phyloP scores from a whole-genome alignment of 2,797 vertebrate genomes.

The Xenopus petersii region DNA sequence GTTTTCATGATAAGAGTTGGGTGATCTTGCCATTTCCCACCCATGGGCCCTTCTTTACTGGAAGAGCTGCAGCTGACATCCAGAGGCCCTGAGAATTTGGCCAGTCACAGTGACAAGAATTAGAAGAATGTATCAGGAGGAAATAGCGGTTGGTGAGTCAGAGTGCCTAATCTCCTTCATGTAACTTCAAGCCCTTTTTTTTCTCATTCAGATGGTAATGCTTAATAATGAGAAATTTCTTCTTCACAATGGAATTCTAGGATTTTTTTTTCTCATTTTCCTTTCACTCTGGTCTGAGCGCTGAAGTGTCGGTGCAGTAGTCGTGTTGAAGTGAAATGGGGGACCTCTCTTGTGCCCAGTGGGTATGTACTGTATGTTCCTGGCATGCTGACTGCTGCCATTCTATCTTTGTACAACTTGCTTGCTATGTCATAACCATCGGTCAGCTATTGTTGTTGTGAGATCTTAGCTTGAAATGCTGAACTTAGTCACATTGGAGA shows the following conservation, averaged over 20 bases:
- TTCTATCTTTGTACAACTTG: too few species aligned
- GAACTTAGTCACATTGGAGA: too few species aligned
- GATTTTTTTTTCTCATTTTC: neutral
- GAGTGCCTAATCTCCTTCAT: conserved; percentile 65
- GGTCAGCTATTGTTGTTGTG: too few species aligned
- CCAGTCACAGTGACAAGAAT: conserved; percentile 75
- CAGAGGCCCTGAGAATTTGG: conserved; percentile 72
- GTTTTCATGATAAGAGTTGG: conserved; percentile 5
- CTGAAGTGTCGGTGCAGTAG: too few species aligned
- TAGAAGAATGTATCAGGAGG: conserved; percentile 72
- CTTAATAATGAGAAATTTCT: conserved; percentile 57
- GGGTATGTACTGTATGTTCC: conserved; percentile 31
- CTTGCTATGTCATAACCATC: too few species aligned
- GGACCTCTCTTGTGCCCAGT: neutral
- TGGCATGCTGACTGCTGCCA: neutral
- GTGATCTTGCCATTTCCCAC: conserved; percentile 9
- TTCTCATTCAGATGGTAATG: conserved; percentile 56
- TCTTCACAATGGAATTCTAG: conserved; percentile 17
- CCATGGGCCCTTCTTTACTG: conserved; percentile 54
- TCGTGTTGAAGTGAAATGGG: neutral
- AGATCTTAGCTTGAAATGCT: too few species aligned
- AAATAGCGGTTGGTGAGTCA: conserved; percentile 79
- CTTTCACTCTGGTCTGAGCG: too few species aligned
- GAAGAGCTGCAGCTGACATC: conserved; percentile 53
- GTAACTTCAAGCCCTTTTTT: conserved; percentile 57